These are phyloP conservation scores for Adineta ricciae DNA, from an alignment of 2,888 invertebrate species.

Conservation along the genomic window DNA sequence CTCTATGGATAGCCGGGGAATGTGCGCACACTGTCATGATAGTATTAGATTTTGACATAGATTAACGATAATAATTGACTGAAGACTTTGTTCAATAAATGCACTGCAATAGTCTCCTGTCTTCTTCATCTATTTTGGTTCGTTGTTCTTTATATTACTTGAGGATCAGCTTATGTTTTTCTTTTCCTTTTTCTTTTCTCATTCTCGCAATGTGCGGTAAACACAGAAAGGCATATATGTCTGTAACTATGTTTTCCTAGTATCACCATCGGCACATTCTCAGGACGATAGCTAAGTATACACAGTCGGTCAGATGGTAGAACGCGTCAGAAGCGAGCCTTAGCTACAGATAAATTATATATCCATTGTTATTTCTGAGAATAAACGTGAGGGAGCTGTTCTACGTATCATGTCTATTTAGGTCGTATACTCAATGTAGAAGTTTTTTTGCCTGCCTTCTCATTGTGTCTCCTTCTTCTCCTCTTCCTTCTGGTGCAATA, in stretches of 20 bases:
- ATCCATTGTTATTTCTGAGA: neutral
- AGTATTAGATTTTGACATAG: neutral
- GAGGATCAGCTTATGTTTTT: neutral
- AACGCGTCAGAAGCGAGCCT: neutral
- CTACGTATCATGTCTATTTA: neutral
- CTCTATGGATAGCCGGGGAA: neutral
- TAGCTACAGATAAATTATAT: neutral
- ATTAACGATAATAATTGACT: neutral
- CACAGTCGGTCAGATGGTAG: neutral
- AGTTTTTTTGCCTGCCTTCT: neutral
- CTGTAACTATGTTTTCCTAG: neutral
- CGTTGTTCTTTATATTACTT: neutral
- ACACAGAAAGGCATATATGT: neutral
- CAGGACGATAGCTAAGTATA: neutral
- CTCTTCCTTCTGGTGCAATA: neutral
- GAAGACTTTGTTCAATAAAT: neutral
- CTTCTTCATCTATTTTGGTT: neutral
- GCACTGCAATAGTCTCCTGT: neutral
- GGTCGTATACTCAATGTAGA: neutral
- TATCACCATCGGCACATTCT: slow-evolving; percentile 10
- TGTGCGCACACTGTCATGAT: neutral
- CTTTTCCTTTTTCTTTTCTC: neutral
- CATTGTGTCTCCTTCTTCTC: neutral
- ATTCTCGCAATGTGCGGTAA: neutral
- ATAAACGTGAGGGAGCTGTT: neutral